Base-by-base conservation (phyloP, 1,140 invertebrate species). In the Drosophila tristis region DNA sequence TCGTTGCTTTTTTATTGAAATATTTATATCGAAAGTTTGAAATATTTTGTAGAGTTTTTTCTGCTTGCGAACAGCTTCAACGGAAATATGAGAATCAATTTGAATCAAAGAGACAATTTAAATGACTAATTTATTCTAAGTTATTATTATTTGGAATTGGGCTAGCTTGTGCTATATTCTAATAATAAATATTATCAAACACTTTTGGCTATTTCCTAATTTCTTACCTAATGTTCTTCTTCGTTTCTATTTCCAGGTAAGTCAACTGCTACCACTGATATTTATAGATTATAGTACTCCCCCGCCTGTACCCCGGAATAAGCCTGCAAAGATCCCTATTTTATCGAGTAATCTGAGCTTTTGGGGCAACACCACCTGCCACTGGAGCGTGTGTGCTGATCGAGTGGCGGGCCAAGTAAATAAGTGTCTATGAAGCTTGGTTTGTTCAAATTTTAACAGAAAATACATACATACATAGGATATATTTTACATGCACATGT, bases 241-340 rank as follows among this genome's bases (percentile, higher is more conserved):
- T 55, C 47, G 59, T 25, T 48, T 42, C n/a, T 72, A 42, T 7
- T 85, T 85, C 20, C 59, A 86, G 77, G 81, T 86, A 86, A 85
- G 81, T 78, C 29, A 43, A 68, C 26, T 11, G 2, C 15, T 53
- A 45, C 9, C 31, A 35, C 15, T 11, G 16, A 48, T 44, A 15
- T 23, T 15, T 62, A 39, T 26, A 44, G 44, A 44, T 29, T 31
- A 51, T n/a, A 43, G 23, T 45, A 74, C 15, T 63, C 53, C 26
- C 5, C 6, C 5, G 26, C 26, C 74, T 56, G 54, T 5, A 26
- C 8, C 16, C 9, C n/a, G 43, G n/a, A 61, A 42, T 49, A 5
- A 50, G 13, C 25, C 11, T 8, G 5, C 15, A 45, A 20, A 20
- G 31, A 11, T 9, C 31, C 8, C 31, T 8, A 3, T 43, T 20